Percentiles rank a stretch among this genome's conserved stretches.
phyloP scores from a whole-genome alignment of 2,113 vertebrate species.

The Platycercus adscitus region DNA sequence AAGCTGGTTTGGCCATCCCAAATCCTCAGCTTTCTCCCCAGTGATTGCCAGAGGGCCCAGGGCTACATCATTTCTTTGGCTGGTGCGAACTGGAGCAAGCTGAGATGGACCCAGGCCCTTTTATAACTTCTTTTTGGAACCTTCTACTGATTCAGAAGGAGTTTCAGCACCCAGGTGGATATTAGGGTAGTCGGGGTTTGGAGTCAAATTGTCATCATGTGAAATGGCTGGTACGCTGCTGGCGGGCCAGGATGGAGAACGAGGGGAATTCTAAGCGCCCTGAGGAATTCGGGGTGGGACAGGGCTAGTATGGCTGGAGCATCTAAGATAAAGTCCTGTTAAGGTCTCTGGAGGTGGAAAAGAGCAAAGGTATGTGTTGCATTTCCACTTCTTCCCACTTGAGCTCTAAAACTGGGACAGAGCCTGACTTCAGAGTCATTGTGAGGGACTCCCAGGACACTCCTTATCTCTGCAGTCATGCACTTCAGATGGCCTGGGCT shows the following conservation, averaged over 20 bases:
- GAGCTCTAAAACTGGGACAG: neutral
- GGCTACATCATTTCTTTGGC: accelerated
- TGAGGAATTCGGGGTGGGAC: constrained; percentile 32
- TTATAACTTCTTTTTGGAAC: neutral
- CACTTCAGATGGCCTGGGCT: neutral
- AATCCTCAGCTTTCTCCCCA: neutral
- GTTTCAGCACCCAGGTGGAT: neutral
- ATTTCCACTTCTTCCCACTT: constrained; percentile 10
- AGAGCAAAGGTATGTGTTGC: neutral
- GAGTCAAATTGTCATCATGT: neutral
- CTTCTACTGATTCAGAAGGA: neutral
- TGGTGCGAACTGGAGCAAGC: neutral
- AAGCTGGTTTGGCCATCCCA: neutral
- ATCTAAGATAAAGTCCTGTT: constrained; percentile 14
- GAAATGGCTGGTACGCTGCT: neutral
- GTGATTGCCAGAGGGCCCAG: neutral
- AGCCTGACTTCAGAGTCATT: neutral
- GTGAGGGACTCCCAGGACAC: neutral
- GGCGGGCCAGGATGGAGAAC: neutral
- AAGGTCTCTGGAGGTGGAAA: neutral
- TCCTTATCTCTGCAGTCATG: neutral
- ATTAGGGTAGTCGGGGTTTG: neutral
- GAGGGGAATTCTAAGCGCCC: neutral
- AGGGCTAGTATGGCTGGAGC: neutral
- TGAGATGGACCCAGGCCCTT: neutral